Percentiles rank a stretch among this genome's conserved stretches.
These are phyloP conservation scores for Heliocidaris erythrogramma DNA, from an alignment of 35 echinoderm and acorn worm genomes.

Conservation along the genomic window DNA sequence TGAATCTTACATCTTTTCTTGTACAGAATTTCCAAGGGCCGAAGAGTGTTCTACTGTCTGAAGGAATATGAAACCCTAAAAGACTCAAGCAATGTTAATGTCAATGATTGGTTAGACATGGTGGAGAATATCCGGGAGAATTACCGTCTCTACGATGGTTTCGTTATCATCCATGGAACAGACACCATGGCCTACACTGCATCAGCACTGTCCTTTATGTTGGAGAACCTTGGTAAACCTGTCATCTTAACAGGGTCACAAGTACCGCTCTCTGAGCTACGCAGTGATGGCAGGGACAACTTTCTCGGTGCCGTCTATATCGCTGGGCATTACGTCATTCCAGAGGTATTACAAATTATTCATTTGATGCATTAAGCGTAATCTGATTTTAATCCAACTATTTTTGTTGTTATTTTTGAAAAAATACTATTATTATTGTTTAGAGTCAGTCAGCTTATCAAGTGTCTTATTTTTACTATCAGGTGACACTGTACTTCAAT, in stretches of 20 bases:
- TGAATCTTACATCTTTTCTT: not conserved
- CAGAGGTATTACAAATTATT: conserved; percentile 59
- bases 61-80: conserved; percentile 65
- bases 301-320: conserved; percentile 84
- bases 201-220: conserved; percentile 91
- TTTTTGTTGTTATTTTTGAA: no score
- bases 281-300: conserved; percentile 88
- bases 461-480: not conserved
- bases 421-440: no score
- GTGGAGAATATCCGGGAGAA: conserved; percentile 67
- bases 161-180: conserved; percentile 96
- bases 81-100: conserved; percentile 87
- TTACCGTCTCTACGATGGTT: conserved; percentile 82
- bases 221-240: conserved; percentile 96
- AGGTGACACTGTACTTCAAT: conserved; percentile 86
- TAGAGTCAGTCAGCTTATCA: no score
- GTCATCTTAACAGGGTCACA: conserved; percentile 90
- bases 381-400: no score
- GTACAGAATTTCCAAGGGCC: conserved; percentile 53
- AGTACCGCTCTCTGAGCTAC: conserved; percentile 72
- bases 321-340: conserved; percentile 81
- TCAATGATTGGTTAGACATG: conserved; percentile 78
- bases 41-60: conserved; percentile 70
- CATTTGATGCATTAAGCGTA: no score
- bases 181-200: conserved; percentile 97